Evolutionary conservation across 2,888 invertebrate species (phyloP), one percentile per base, ranked within the genome.

Genomic region (Smittia sp.): DNA sequence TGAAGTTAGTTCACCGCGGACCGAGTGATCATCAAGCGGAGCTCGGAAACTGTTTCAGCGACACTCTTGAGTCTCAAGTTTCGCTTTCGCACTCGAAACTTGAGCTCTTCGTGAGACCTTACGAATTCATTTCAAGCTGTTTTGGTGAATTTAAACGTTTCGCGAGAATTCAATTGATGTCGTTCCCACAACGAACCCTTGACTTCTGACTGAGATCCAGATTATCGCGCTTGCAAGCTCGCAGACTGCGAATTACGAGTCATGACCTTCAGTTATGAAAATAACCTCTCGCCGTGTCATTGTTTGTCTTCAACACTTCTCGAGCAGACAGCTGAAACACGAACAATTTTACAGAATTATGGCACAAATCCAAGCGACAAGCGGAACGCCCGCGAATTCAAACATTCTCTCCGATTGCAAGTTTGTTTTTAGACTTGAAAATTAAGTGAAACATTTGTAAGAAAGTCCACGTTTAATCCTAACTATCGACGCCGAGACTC

Each of bases 301-400:
- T 63, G 63, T 63, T 63, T 25, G 63, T 63, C 15, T 27, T 63
- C 58, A 22, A 58, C 58, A 58, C 22, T 13, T 58, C 9, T 1
- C 58, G 20, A 18, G 7, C 25, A 24, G 27, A 63, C 13, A 63
- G 25, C 63, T 20, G 63, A 63, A 24, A 25, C 58, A 58, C 11
- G 63, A 63, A 63, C n/a, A n/a, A n/a, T n/a, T 22, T 58, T 7
- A 46, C n/a, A 46, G 20, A 20, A 4, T 63, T 15, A 63, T 63
- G 63, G 63, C 63, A 63, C 25, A 63, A 63, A 27, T 63, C 63
- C 63, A 63, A 63, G 15, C 18, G n/a, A 22, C 15, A 52, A 38
- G 38, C 6, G 11, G 6, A 22, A 62, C 7, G 62, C 62, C 20
- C 20, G 62, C 20, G 24, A 62, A 62, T 62, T 18, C 4, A 62